Percentiles rank a stretch among this genome's conserved stretches.
phyloP scores from a whole-genome alignment of 1,140 invertebrate genomes.

The Bombus vancouverensis region DNA sequence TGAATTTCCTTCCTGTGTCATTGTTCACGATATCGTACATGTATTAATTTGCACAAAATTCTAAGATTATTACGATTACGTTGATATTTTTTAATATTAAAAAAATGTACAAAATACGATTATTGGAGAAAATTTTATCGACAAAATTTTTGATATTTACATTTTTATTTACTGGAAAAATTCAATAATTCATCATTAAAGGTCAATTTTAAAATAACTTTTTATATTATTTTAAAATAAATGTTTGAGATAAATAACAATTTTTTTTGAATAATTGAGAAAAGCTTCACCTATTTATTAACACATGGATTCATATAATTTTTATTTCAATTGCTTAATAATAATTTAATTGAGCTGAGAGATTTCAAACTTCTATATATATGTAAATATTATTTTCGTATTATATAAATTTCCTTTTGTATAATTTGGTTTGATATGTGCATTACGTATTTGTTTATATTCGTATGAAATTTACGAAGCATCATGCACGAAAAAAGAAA shows the following conservation, averaged over 20 bases:
- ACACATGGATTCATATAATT: not conserved
- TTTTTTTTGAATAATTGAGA: too few species aligned
- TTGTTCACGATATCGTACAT: not conserved
- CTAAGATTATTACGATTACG: not conserved
- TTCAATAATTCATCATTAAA: not conserved
- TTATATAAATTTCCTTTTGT: not conserved
- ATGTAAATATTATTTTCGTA: not conserved
- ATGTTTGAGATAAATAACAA: not conserved
- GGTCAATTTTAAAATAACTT: not conserved
- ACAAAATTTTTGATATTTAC: not conserved
- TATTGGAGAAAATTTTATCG: not conserved
- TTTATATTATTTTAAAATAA: not conserved
- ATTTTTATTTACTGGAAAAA: not conserved
- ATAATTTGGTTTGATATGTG: not conserved
- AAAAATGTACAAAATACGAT: not conserved
- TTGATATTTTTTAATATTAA: not conserved
- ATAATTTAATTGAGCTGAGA: not conserved
- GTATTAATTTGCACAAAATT: not conserved
- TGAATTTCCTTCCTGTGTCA: constrained; percentile 17
- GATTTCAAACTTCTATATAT: not conserved
- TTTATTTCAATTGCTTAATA: not conserved
- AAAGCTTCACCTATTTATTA: too few species aligned
- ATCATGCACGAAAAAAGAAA: constrained; percentile 33
- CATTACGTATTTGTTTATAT: not conserved
- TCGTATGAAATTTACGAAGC: constrained; percentile 25